phyloP scores from a whole-genome alignment of 1,140 invertebrate species.

The Solen grandis region DNA sequence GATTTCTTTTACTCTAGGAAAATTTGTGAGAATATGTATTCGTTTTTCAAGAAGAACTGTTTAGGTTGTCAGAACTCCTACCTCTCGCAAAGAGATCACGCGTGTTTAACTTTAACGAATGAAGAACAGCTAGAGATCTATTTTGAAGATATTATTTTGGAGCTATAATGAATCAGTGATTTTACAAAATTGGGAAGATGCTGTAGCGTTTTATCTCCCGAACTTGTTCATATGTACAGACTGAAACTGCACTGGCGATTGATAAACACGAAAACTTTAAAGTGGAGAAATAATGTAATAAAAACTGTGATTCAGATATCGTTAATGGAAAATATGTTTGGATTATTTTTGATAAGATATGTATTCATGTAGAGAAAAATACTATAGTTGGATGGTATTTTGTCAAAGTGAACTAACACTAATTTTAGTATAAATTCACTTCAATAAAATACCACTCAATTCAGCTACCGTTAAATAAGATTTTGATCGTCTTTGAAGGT shows the following conservation, averaged over 20 bases:
- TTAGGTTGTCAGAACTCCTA: not conserved
- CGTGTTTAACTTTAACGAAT: conserved; percentile 1
- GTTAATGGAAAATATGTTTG: conserved; percentile 19
- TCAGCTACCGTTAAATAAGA: too few species aligned
- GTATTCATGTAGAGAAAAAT: not conserved
- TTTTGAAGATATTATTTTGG: conserved; percentile 21
- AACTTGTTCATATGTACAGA: conserved; percentile 13
- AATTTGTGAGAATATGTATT: not conserved
- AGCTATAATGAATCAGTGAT: not conserved
- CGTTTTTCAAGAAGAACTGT: not conserved
- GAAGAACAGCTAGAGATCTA: conserved; percentile 10
- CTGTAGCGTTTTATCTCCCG: not conserved
- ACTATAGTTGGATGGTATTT: not conserved
- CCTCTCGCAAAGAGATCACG: conserved; percentile 1
- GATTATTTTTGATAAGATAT: conserved; percentile 1
- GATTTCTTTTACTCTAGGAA: not conserved
- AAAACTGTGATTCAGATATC: not conserved
- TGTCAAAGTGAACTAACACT: not conserved
- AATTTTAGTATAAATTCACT: not conserved
- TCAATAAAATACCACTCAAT: too few species aligned
- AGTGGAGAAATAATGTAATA: conserved; percentile 40
- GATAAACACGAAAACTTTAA: conserved; percentile 27
- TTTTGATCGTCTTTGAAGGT: too few species aligned
- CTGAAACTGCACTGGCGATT: conserved; percentile 25
- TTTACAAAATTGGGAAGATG: conserved; percentile 34